These are phyloP conservation scores for Chrysopilus asiliformis DNA, from an alignment of 2,888 invertebrate genomes.

Conservation along the genomic window DNA sequence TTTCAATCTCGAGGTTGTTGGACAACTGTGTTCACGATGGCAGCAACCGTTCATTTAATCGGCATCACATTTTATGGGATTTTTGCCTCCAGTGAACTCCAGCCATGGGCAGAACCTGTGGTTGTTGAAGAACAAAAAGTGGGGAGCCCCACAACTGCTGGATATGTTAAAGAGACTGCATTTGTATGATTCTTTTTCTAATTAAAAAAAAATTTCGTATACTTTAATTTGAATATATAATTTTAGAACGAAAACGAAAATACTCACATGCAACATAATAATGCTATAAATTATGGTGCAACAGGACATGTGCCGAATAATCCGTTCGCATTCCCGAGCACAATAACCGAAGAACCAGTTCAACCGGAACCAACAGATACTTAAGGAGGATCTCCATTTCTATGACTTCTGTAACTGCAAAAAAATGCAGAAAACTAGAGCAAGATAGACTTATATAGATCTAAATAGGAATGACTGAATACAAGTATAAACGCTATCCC, in stretches of 20 bases:
- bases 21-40: constrained; percentile 90
- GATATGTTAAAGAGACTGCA: constrained; percentile 50
- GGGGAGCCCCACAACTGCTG: constrained; percentile 42
- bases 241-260: constrained; percentile 24
- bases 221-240: background rate
- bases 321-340: constrained; percentile 38
- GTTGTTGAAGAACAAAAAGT: constrained; percentile 54
- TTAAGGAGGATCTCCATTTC: no score
- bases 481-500: no score
- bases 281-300: constrained; percentile 44
- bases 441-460: no score
- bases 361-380: constrained; percentile 50
- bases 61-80: constrained; percentile 95
- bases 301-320: constrained; percentile 44
- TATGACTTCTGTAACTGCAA: no score
- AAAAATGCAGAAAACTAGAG: no score
- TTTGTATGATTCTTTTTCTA: constrained; percentile 44
- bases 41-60: constrained; percentile 87
- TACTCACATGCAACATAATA: constrained; percentile 33
- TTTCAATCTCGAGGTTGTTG: constrained; percentile 52
- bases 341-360: constrained; percentile 45
- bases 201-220: no score
- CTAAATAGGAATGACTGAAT: no score
- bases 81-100: constrained; percentile 96
- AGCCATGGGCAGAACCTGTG: constrained; percentile 92